Conservation (phyloP, 2,888 invertebrate species). For the Drosophila subsilvestris region DNA sequence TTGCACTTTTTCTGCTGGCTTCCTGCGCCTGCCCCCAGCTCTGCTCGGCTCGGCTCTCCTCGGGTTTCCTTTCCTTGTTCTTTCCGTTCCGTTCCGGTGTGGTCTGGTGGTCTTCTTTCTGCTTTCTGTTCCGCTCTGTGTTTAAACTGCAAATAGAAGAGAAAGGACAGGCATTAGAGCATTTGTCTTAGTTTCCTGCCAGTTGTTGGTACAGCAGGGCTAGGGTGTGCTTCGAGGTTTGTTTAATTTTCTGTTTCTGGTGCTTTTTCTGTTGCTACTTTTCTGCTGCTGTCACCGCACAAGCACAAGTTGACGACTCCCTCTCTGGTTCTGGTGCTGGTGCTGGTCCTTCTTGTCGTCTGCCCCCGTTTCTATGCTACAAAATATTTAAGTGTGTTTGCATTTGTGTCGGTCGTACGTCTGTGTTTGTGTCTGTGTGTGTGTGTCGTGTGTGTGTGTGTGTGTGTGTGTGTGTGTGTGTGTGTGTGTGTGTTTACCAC, state of each 20-base stretch:
- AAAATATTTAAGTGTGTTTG: constrained; percentile 61
- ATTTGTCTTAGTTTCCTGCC: constrained; percentile 66
- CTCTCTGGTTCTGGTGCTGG: too few relatives aligned
- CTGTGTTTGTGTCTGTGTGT: constrained; percentile 16
- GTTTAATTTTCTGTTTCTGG: constrained; percentile 46
- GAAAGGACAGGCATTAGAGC: constrained; percentile 65
- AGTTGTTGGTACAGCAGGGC: constrained; percentile 25
- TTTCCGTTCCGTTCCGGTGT: constrained; percentile 17
- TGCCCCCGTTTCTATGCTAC: constrained; percentile 74
- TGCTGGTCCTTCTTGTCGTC: constrained; percentile 54
- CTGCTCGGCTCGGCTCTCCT: too few relatives aligned
- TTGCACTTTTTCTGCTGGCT: constrained; percentile 71
- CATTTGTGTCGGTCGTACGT: constrained; percentile 19
- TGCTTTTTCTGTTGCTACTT: constrained; percentile 12
- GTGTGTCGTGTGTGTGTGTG: constrained; percentile 36
- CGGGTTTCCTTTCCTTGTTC: constrained; percentile 10
- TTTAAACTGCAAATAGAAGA: constrained; percentile 74
- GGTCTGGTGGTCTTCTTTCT: constrained; percentile 27
- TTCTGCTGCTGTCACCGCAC: constrained; percentile 41
- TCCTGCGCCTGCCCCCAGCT: constrained; percentile 14
- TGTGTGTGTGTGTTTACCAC: constrained; percentile 57
- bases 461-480: constrained; percentile 10
- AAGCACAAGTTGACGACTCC: constrained; percentile 63
- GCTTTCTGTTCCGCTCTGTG: constrained; percentile 41
- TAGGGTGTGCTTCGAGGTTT: background rate